A percentile compares a stretch with the other conserved stretches of the same genome.
These are phyloP conservation scores for Drosophila neotestacea DNA, from an alignment of 2,888 invertebrate genomes.

Conservation along the genomic window DNA sequence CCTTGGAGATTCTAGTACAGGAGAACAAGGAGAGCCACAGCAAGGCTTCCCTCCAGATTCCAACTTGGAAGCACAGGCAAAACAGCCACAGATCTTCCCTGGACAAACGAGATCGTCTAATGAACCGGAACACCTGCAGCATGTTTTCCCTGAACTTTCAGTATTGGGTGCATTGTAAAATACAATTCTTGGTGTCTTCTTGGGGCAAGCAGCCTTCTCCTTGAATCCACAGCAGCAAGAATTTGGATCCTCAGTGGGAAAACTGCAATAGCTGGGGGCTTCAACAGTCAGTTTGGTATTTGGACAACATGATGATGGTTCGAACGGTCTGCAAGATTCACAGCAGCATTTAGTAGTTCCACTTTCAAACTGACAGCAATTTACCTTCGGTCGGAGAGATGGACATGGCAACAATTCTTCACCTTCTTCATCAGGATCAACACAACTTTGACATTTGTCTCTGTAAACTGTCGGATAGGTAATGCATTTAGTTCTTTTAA, in stretches of 20 bases:
- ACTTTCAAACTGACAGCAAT: constrained; percentile 16
- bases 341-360: constrained; percentile 3
- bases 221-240: not conserved
- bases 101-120: not conserved
- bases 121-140: not conserved
- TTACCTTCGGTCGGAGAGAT: constrained; percentile 32
- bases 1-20: too few relatives aligned
- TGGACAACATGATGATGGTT: not conserved
- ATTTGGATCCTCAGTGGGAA: not conserved
- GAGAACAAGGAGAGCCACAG: too few relatives aligned
- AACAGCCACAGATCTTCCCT: too few relatives aligned
- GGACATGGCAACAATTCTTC: not conserved
- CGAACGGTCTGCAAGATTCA: constrained; percentile 26
- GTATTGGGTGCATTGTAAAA: not conserved
- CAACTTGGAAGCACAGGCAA: not conserved
- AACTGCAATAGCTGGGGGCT: not conserved
- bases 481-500: constrained; percentile 20
- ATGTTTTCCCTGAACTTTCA: not conserved
- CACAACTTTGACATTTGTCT: constrained; percentile 1
- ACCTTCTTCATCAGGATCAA: not conserved
- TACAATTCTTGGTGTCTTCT: not conserved
- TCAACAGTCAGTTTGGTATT: not conserved
- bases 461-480: constrained; percentile 54
- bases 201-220: not conserved
- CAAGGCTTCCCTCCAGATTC: too few relatives aligned